Evolutionary conservation across 1,140 invertebrate genomes (phyloP), one percentile per base, ranked within the genome.

Genomic region (Wiebesia pumilae): DNA sequence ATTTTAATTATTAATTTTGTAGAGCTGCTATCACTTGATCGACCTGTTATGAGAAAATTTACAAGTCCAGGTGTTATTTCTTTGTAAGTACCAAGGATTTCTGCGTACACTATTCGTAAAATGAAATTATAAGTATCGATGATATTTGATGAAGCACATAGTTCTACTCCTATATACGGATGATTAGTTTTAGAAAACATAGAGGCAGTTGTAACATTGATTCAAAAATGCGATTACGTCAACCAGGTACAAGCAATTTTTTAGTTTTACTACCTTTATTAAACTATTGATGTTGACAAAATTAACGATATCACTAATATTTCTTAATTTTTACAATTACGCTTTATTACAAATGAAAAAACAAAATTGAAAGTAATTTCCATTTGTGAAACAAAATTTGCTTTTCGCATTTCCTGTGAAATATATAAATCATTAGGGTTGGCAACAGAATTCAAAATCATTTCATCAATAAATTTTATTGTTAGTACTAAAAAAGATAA

Each of bases 1-100:
- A 84, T 84, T 79, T 30, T 81, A 43, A 77, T 86, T 86, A 86
- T 86, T 86, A 82, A 86, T 82, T 86, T 86, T 86, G 54, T 24
- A 27, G n/a, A 24, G 35, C 54, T 38, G 19, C 19, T 33, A 71
- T 51, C 33, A 54, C 73, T n/a, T 73, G 43, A 14, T 47, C 30
- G 69, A 71, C 67, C 80, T 69, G 58, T 81, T 65, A 43, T 51
- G 40, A 82, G 38, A 47, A 47, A 78, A 78, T 78, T 78, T 75
- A 75, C 71, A 75, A 75, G 71, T 40, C 21, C 40, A 19, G 30
- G n/a, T 16, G n/a, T 69, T 69, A 35, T 69, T 69, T 69, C 65
- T 69, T 33, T 69, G n/a, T 35, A 69, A 0, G 40, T 12, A 16
- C 6, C 71, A 43, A 75, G 3, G 19, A 24, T 75, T 75, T 38